Evolutionary conservation across 2,888 invertebrate genomes (phyloP), one percentile per base, ranked within the genome.

Genomic region (Baronia brevicornis): DNA sequence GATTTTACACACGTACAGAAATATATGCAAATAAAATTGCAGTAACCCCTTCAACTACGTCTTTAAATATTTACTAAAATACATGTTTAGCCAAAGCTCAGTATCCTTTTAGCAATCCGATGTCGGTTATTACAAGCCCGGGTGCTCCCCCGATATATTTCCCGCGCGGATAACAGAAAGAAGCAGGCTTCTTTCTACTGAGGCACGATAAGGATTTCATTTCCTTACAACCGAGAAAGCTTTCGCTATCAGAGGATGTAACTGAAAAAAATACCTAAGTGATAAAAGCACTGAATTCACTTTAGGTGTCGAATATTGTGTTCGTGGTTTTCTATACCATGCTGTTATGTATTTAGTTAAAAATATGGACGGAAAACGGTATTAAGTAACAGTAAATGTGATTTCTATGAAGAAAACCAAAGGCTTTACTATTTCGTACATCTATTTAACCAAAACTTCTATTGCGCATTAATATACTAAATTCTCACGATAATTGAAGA

Each of bases 191-290:
- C 71, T 71, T 71, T 70, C 72, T 64, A 65, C 66, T 57, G 58
- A 62, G 65, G 70, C 67, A 70, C 77, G 85, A 85, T 85, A 85
- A 85, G 84, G 82, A 84, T 85, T 85, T 84, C 84, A 85, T 85
- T 85, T 84, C 84, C 85, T 75, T 62, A 57, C 58, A 50, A 58
- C 63, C 66, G 65, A 69, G 63, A 66, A 62, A 75, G 70, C 72
- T 51, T 56, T 44, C 68, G 73, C 74, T 78, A 79, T 82, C 75
- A 71, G 55, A 73, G 79, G 78, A 82, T 80, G 77, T 70, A 51
- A 58, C 67, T 69, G 74, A 79, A 77, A 71, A 79, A 80, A 82
- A 80, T 79, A 73, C 71, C 70, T 66, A 70, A 78, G 73, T 77
- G 80, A 77, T 78, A 79, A 80, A 79, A 73, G 66, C 59, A 56